Percentiles rank a stretch among this genome's conserved stretches.
Evolutionary conservation across 2,888 invertebrate species (phyloP).

Genomic region (Lithophane ornitopus): DNA sequence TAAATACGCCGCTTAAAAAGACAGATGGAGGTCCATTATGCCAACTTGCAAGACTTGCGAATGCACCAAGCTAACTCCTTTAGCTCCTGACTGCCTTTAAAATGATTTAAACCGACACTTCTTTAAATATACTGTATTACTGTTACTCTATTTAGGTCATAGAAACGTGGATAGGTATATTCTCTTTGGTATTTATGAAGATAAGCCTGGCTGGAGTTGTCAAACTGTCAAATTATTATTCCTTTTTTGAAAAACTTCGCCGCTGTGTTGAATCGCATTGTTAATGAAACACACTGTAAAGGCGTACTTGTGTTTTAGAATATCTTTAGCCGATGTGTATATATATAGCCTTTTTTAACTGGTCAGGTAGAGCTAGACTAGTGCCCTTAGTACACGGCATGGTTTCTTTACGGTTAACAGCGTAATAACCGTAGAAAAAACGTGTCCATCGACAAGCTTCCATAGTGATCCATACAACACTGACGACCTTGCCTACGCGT

Average conservation of each 20-base stretch:
- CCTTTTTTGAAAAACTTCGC: background rate
- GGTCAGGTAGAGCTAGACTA: background rate
- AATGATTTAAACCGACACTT: constrained; percentile 60
- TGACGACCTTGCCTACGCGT: no score
- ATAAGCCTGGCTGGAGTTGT: background rate
- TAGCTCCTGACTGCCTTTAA: constrained; percentile 58
- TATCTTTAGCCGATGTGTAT: background rate
- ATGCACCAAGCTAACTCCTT: constrained; percentile 61
- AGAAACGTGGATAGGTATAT: background rate
- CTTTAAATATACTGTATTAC: constrained; percentile 28
- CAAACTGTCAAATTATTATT: background rate
- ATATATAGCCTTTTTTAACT: background rate
- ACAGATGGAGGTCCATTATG: constrained; percentile 72
- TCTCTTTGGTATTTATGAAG: constrained; percentile 1
- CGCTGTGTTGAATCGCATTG: background rate
- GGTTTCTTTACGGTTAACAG: no score
- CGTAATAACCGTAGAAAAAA: no score
- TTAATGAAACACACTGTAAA: background rate
- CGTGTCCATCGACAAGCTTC: no score
- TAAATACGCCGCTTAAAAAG: constrained; percentile 74
- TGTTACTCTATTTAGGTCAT: background rate
- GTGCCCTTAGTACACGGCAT: no score
- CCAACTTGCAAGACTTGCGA: constrained; percentile 63
- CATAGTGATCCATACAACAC: no score
- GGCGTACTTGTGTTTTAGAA: background rate